phyloP scores from a whole-genome alignment of 2,888 invertebrate genomes.

The Leucophenga maculata region DNA sequence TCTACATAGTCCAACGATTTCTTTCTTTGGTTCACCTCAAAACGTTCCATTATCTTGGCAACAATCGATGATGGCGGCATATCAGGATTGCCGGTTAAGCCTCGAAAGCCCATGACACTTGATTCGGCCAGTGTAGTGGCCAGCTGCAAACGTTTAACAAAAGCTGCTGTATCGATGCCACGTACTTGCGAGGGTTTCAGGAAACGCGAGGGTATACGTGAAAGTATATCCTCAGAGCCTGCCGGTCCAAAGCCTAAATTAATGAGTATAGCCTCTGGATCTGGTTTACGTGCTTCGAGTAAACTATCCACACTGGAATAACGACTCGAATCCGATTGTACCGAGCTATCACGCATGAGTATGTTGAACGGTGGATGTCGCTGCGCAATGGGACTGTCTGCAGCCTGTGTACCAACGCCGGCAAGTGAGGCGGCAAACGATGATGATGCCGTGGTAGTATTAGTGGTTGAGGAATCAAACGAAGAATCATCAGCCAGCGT shows the following conservation, averaged over 20 bases:
- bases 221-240: constrained; percentile 78
- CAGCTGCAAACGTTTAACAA: constrained; percentile 82
- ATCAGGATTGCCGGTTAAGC: constrained; percentile 84
- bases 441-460: constrained; percentile 30
- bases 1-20: constrained; percentile 69
- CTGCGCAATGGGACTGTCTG: constrained; percentile 47
- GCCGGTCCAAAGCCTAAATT: constrained; percentile 86
- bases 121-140: constrained; percentile 82
- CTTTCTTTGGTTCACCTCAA: constrained; percentile 76
- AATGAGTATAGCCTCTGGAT: constrained; percentile 90
- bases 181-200: constrained; percentile 84
- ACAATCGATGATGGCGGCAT: constrained; percentile 86
- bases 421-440: constrained; percentile 27
- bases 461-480: constrained; percentile 42
- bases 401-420: constrained; percentile 37
- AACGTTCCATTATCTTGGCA: constrained; percentile 84
- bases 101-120: constrained; percentile 83
- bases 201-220: constrained; percentile 86
- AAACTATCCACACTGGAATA: constrained; percentile 88
- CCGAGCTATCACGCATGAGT: constrained; percentile 68
- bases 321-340: constrained; percentile 75
- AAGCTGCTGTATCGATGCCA: constrained; percentile 84
- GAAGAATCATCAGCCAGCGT: constrained; percentile 49
- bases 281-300: constrained; percentile 86
- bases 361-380: constrained; percentile 56